phyloP scores from a whole-genome alignment of 2,888 invertebrate genomes.

The Xestia rhomboidea region DNA sequence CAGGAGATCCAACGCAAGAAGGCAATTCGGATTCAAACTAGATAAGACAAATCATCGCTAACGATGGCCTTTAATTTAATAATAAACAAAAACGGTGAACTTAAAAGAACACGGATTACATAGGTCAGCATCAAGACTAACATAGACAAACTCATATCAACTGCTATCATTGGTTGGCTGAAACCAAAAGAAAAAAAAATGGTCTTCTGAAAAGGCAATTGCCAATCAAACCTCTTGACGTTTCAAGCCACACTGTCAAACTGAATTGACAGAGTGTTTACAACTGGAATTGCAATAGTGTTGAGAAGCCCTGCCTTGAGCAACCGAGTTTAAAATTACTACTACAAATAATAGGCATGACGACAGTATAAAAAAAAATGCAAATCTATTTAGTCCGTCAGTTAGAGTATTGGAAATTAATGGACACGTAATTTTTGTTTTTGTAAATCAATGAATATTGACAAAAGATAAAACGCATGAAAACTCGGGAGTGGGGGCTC shows the following conservation, averaged over 20 bases:
- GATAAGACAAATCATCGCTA: constrained; percentile 15
- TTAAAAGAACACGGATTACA: neutral
- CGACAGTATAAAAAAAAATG: no score
- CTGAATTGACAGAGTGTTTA: neutral
- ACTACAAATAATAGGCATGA: no score
- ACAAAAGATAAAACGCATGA: no score
- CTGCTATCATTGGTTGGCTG: no score
- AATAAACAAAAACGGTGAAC: neutral
- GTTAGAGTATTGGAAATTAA: no score
- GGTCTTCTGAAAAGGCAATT: neutral
- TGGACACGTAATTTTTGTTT: no score
- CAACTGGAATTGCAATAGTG: neutral
- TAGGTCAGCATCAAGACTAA: neutral
- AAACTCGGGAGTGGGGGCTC: no score
- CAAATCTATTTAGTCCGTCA: no score
- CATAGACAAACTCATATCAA: neutral
- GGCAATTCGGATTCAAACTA: constrained; percentile 3
- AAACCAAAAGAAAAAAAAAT: neutral
- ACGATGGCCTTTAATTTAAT: neutral
- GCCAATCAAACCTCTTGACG: neutral
- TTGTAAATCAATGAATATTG: no score
- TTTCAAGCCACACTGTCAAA: neutral
- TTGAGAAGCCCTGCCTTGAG: neutral
- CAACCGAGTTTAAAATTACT: neutral
- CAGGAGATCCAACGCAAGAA: constrained; percentile 9